Evolutionary conservation across 2,113 vertebrate species (phyloP).

Genomic region (Dendrocopos noguchii): DNA sequence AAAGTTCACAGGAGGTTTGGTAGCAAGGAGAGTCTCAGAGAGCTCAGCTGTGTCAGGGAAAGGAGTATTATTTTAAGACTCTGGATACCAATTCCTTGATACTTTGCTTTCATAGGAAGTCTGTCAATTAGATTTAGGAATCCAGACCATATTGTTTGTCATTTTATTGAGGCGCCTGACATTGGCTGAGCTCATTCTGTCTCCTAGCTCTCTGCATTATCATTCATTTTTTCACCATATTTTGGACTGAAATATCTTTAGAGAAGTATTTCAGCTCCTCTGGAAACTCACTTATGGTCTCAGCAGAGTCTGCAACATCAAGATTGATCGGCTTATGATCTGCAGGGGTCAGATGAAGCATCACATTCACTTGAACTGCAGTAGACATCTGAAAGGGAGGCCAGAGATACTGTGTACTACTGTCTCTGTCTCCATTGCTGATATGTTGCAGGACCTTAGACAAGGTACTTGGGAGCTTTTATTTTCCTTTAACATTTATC

Average conservation of each 20-base stretch:
- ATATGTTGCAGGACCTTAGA: neutral
- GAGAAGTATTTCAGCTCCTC: constrained; percentile 12
- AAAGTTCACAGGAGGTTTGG: neutral
- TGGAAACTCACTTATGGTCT: constrained; percentile 56
- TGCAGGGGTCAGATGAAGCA: neutral
- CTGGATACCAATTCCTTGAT: neutral
- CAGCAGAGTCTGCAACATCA: neutral
- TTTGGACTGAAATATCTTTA: constrained; percentile 9
- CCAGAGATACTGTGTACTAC: neutral
- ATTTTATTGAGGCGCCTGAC: neutral
- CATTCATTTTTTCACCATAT: constrained; percentile 15
- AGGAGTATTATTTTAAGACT: constrained; percentile 6
- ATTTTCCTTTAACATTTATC: neutral
- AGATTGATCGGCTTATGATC: constrained; percentile 20
- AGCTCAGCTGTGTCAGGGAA: neutral
- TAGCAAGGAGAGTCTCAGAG: neutral
- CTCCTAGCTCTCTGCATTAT: neutral
- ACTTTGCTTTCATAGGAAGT: constrained; percentile 46
- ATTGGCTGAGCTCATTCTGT: neutral
- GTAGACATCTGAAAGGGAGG: neutral
- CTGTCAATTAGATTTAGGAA: constrained; percentile 53
- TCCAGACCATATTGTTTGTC: constrained; percentile 21
- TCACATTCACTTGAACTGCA: neutral
- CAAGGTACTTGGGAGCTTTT: neutral
- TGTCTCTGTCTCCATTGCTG: neutral